A percentile compares a stretch with the other conserved stretches of the same genome.
These are phyloP conservation scores for Sebastes vulpes DNA, from an alignment of 2,797 vertebrate genomes.

Conservation along the genomic window DNA sequence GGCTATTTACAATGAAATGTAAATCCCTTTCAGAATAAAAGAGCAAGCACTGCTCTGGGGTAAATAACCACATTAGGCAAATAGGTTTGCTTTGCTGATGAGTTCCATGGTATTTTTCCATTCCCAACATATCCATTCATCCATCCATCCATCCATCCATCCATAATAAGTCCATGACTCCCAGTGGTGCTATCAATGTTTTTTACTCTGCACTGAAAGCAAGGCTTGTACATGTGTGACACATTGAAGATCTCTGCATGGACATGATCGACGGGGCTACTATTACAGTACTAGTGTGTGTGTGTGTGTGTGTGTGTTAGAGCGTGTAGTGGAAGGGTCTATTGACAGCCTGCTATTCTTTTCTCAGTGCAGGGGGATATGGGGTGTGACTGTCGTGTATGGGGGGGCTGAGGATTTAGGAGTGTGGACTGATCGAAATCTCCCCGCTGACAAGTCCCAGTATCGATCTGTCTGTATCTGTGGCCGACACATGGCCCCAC, in stretches of 20 bases:
- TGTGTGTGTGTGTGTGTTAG: constrained; percentile 11
- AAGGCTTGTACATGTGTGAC: constrained; percentile 24
- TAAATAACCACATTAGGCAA: neutral
- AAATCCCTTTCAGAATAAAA: neutral
- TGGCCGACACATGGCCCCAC: constrained; percentile 28
- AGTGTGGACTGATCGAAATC: constrained; percentile 72
- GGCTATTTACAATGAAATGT: neutral
- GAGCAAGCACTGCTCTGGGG: neutral
- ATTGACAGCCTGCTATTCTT: constrained; percentile 61
- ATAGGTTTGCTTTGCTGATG: neutral
- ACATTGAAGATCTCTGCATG: constrained; percentile 48
- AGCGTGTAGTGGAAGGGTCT: constrained; percentile 10
- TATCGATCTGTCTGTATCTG: constrained; percentile 69
- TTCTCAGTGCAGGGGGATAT: constrained; percentile 43
- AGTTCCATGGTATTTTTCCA: neutral
- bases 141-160: neutral
- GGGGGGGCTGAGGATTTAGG: constrained; percentile 27
- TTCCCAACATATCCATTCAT: constrained; percentile 9
- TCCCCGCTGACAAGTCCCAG: constrained; percentile 68
- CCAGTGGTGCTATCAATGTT: neutral
- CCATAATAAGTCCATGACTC: constrained; percentile 7
- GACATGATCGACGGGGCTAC: constrained; percentile 21
- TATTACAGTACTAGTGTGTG: constrained; percentile 14
- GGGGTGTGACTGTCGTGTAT: constrained; percentile 27
- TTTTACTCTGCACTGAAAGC: constrained; percentile 7